phyloP scores from a whole-genome alignment of 2,888 invertebrate genomes.

The Blastobasis adustella region DNA sequence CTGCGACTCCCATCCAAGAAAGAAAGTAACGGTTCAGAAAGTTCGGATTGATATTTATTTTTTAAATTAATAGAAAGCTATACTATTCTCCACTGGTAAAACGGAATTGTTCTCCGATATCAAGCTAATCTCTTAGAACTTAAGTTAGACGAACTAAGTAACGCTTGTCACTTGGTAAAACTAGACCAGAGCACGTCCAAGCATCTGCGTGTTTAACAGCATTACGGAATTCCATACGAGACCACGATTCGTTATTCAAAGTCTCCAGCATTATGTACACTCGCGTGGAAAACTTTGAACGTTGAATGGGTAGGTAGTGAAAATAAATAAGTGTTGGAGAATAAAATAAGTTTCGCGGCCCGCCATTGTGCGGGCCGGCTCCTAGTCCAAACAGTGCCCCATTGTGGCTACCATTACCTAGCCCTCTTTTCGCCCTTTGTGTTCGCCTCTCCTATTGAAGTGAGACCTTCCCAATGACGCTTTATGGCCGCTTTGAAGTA shows the following conservation, averaged over 20 bases:
- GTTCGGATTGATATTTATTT: no score
- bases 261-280: slow-evolving; percentile 13
- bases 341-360: slow-evolving; percentile 66
- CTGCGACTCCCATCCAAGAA: no score
- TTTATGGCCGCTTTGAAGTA: slow-evolving; percentile 66
- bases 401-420: slow-evolving; percentile 72
- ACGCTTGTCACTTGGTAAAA: no score
- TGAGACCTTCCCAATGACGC: slow-evolving; percentile 69
- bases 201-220: no score
- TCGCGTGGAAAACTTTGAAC: slow-evolving; percentile 37
- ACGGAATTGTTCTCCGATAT: no score
- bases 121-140: no score
- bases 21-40: no score
- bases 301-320: slow-evolving; percentile 35
- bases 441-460: slow-evolving; percentile 67
- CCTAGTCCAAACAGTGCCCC: slow-evolving; percentile 70
- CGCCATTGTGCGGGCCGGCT: slow-evolving; percentile 56
- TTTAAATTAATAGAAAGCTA: no score
- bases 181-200: no score
- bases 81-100: no score
- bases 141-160: no score
- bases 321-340: slow-evolving; percentile 61
- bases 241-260: background rate
- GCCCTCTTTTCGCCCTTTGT: slow-evolving; percentile 71
- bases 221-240: no score